Evolutionary conservation across 1,140 invertebrate genomes (phyloP), one percentile per base, ranked within the genome.

Genomic region (Stegodyphus mimosarum): DNA sequence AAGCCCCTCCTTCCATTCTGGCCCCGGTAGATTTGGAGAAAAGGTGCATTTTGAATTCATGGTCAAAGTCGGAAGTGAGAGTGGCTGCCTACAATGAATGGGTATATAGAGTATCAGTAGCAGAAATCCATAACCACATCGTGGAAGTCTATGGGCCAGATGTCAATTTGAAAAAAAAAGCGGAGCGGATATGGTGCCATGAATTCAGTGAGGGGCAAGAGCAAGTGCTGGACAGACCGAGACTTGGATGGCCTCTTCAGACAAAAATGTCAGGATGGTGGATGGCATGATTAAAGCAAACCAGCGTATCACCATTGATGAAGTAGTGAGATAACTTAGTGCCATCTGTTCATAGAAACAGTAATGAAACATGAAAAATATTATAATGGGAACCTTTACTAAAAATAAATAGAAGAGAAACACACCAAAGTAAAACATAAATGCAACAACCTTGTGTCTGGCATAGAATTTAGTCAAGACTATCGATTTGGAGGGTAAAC

Each of bases 151-250:
- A 73, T 73, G 50, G 71, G 15, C 71, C 71, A 52, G 71, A 53
- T 51, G 17, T 53, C 15, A 73, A n/a, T 50, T 73, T 52, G 51
- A 51, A 73, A 15, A 0, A 51, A 73, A 73, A n/a, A n/a, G n/a
- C 13, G 93, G 89, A 60, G 55, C 15, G 55, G 55, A 60, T 1
- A 60, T 60, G 55, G 55, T 60, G 55, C 5, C 55, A 5, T 15
- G 15, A 60, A 60, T 60, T 60, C 55, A 60, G 55, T 60, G 55
- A 60, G 9, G 55, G 5, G 15, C 15, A 15, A 10, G 1, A 60
- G 9, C 9, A 60, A 60, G 55, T 60, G 1, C 55, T 10, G 55
- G 5, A 60, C 86, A 87, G 53, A 89, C 89, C 17, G 93, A 87
- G 10, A 91, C 88, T 75, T 89, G 86, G 60, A 64, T 63, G 70